These are phyloP conservation scores for Meloe dianella DNA, from an alignment of 2,888 invertebrate genomes.

Conservation along the genomic window DNA sequence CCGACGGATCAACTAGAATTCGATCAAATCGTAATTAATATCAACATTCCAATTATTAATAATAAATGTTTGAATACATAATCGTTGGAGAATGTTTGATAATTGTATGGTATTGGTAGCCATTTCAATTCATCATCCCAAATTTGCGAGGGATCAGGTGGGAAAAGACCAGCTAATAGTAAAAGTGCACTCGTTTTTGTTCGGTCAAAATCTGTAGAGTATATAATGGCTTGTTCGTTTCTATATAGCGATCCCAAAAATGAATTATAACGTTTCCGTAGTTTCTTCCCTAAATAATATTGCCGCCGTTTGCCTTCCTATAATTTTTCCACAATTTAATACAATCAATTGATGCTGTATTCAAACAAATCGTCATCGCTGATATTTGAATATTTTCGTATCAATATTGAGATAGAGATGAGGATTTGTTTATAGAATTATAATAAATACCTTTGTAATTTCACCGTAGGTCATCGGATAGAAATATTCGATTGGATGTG, in stretches of 20 bases:
- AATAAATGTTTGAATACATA: conserved; percentile 1
- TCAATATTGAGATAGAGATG: too few relatives aligned
- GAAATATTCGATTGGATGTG: conserved; percentile 64
- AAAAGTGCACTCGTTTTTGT: conserved; percentile 72
- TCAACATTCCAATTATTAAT: not conserved
- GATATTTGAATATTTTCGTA: too few relatives aligned
- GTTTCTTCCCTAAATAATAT: conserved; percentile 66
- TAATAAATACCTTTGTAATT: conserved; percentile 67
- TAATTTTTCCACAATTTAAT: conserved; percentile 14
- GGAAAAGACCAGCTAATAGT: conserved; percentile 71
- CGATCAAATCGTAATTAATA: not conserved
- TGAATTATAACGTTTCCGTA: conserved; percentile 65
- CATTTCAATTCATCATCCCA: conserved; percentile 66
- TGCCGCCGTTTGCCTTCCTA: conserved; percentile 16
- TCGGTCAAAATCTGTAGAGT: conserved; percentile 71
- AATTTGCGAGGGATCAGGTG: conserved; percentile 62
- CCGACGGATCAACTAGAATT: conserved; percentile 25
- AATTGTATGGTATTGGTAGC: conserved; percentile 76
- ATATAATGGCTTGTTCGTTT: conserved; percentile 61
- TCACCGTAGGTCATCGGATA: conserved; percentile 77
- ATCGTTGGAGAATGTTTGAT: conserved; percentile 42
- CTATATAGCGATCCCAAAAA: conserved; percentile 60
- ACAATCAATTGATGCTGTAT: not conserved
- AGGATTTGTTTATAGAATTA: too few relatives aligned
- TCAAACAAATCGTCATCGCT: too few relatives aligned